Base-by-base conservation (phyloP, 2,113 vertebrate genomes). In the Puntigrus tetrazona region DNA sequence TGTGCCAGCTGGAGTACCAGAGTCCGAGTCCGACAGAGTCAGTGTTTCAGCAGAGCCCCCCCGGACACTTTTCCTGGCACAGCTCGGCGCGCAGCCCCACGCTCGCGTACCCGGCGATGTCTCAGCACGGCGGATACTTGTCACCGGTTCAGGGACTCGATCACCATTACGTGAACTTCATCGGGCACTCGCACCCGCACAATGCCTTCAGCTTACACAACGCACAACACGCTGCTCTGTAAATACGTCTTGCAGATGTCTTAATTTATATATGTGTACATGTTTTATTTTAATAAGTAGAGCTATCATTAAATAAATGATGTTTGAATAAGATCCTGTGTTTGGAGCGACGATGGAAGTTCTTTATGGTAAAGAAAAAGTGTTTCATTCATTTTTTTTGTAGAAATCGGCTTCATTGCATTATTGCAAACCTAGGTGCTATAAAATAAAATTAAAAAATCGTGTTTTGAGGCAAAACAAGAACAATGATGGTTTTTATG, bases 91-190 rank as follows among this genome's bases (percentile, higher is more conserved):
- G 96, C 83, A 95, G 93, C 85, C 92, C 93, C 50, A 84, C 93
- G 41, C 91, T 98, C 70, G 92, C 96, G 29, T 98, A 97, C 86
- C 94, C 96, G 0, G 79, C 94, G 0, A 93, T 96, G 85, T 93
- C 95, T 5, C 97, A 96, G 89, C 97, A 96, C 91, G 92, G 93
- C 82, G 93, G 95, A 70, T 98, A 97, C 92, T 90, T 97, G 89
- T 94, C 96, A 14, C 96, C 95, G 0, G 95, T 96, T 87, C 96
- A 96, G 89, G 94, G 97, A 88, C 95, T 97, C 79, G 96, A 97
- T 89, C 95, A 97, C 81, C 97, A 97, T 88, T 99, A 97, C 88
- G 94, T 99, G 90, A 97, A 96, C 92, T 93, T 99, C 25, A 92
- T 99, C 69, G 95, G 97, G 41, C 97, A 97, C 90, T 92, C 96